These are phyloP conservation scores for Coregonus sp. DNA, from an alignment of 2,797 vertebrate species.

Conservation along the genomic window DNA sequence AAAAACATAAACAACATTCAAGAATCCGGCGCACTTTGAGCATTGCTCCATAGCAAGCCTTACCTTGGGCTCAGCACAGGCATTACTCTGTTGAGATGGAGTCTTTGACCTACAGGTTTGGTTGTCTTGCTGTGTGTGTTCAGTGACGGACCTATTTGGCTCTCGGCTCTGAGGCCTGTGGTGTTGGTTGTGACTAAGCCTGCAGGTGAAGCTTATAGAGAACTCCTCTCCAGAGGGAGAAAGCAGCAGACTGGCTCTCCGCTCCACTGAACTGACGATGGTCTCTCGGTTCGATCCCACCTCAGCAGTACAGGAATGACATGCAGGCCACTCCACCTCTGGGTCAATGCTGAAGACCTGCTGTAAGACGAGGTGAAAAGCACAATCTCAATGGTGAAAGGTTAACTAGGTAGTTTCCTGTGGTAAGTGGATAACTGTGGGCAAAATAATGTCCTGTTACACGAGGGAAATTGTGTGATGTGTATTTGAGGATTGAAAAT, in stretches of 20 bases:
- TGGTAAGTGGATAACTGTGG: not conserved
- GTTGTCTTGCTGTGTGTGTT: slow-evolving; percentile 14
- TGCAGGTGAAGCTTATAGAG: slow-evolving; percentile 81
- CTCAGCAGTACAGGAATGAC: slow-evolving; percentile 44
- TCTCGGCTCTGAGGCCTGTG: slow-evolving; percentile 27
- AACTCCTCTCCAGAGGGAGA: slow-evolving; percentile 82
- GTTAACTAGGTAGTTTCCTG: not conserved
- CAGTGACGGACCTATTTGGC: slow-evolving; percentile 16
- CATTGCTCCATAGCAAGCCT: not conserved
- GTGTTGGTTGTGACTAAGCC: slow-evolving; percentile 71
- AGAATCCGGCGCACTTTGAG: too few relatives aligned
- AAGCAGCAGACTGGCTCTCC: slow-evolving; percentile 76
- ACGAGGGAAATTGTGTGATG: too few relatives aligned
- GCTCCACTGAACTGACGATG: slow-evolving; percentile 78
- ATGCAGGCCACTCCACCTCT: slow-evolving; percentile 76
- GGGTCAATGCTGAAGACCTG: slow-evolving; percentile 63
- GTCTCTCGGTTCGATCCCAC: slow-evolving; percentile 58
- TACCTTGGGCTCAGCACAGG: slow-evolving; percentile 44
- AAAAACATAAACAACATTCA: too few relatives aligned
- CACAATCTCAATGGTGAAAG: not conserved
- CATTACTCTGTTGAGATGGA: slow-evolving; percentile 31
- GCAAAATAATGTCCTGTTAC: too few relatives aligned
- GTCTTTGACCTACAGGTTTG: slow-evolving; percentile 36
- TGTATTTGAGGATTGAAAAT: too few relatives aligned
- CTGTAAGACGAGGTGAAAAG: slow-evolving; percentile 36